Base-by-base conservation (phyloP, 2,888 invertebrate genomes). In the Drosophila pegasa region DNA sequence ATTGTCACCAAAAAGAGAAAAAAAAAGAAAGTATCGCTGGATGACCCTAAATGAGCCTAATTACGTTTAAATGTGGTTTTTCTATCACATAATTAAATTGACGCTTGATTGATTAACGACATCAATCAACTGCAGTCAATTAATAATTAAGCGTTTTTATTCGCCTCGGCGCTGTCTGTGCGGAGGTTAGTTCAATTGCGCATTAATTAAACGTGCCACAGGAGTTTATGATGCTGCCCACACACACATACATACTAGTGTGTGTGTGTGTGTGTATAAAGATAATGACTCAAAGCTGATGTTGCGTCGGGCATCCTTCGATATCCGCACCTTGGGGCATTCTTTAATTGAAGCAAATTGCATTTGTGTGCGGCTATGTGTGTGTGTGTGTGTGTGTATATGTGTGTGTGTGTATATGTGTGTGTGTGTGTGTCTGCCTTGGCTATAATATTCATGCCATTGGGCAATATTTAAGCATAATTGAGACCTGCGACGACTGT, bases 371-470 rank as follows among this genome's bases (percentile, higher is more conserved):
- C 9, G 25, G 25, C 16, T 18, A 31, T 37, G 40, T 59, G 69
- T 40, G 60, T 61, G 60, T 60, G 55, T 62, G 38, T 68, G 50
- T 37, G n/a, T 27, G 41, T 45, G 22, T 60, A n/a, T n/a, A n/a
- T n/a, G 33, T 37, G 25, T 37, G 18, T 52, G 70, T 40, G 57
- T 27, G 51, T 59, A n/a, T n/a, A n/a, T n/a, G 48, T 59, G 40
- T 65, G 47, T 37, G 9, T 27, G 41, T 35, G 25, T 51, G 25
- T 29, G 20, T 48, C 14, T 52, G 69, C 3, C 22, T 22, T 18
- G 43, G 20, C 56, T 48, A 58, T 74, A 58, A 70, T 81, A 81
- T 70, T 67, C 67, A 81, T 71, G 71, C 61, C 48, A 55, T 60
- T 61, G 57, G 52, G 50, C 66, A 61, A 54, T 45, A 61, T 61